Evolutionary conservation across 2,113 vertebrate species (phyloP).

Genomic region (Chunga burmeisteri): DNA sequence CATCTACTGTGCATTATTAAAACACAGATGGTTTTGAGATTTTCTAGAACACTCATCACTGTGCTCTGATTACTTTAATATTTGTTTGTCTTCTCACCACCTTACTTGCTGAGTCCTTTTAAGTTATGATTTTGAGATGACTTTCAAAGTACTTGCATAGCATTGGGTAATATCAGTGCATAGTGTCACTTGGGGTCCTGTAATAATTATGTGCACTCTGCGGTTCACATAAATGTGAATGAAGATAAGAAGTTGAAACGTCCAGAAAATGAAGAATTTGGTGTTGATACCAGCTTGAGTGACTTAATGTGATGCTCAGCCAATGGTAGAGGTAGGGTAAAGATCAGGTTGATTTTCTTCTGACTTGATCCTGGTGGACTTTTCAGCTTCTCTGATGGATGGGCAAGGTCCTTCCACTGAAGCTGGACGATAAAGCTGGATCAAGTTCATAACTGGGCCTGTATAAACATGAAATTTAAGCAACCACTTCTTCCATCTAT

Average conservation of each 20-base stretch:
- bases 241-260: neutral
- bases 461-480: neutral
- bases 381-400: neutral
- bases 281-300: neutral
- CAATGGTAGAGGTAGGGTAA: neutral
- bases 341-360: neutral
- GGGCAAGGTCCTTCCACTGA: neutral
- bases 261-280: neutral
- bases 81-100: slow-evolving; percentile 12
- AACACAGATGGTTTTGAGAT: slow-evolving; percentile 28
- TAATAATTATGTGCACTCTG: neutral
- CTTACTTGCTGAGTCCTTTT: neutral
- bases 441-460: neutral
- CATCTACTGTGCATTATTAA: slow-evolving; percentile 18
- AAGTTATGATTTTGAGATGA: neutral
- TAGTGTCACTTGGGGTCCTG: neutral
- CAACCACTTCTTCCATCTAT: neutral
- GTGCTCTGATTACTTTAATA: slow-evolving; percentile 5
- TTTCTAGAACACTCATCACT: neutral
- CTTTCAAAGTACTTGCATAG: neutral
- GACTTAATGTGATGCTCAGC: neutral
- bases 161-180: neutral
- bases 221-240: neutral
- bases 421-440: neutral
- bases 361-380: neutral